These are phyloP conservation scores for Drosophila ananassae DNA, from an alignment of 1,140 invertebrate genomes.

Conservation along the genomic window DNA sequence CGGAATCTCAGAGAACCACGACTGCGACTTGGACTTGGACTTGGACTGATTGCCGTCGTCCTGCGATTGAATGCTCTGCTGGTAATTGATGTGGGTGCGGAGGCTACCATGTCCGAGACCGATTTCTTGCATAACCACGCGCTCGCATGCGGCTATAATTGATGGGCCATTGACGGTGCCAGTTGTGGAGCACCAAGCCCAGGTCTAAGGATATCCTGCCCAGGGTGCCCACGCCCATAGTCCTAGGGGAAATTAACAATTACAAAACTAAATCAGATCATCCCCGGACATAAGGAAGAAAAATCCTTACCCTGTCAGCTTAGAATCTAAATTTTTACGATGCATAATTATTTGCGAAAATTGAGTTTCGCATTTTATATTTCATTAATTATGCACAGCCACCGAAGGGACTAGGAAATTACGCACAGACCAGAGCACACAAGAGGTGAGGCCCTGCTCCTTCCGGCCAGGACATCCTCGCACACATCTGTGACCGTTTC, in stretches of 20 bases:
- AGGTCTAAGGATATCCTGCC: conserved; percentile 18
- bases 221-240: conserved; percentile 17
- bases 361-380: conserved; percentile 74
- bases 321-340: conserved; percentile 47
- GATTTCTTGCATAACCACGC: conserved; percentile 52
- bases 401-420: conserved; percentile 36
- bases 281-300: neutral
- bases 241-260: conserved; percentile 22
- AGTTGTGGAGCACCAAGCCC: conserved; percentile 59
- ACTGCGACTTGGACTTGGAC: conserved; percentile 12
- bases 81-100: conserved; percentile 57
- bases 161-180: conserved; percentile 51
- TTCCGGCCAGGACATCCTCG: neutral
- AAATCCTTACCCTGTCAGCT: neutral
- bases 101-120: conserved; percentile 6
- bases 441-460: neutral
- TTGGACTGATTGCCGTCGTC: conserved; percentile 20
- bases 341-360: conserved; percentile 62
- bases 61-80: conserved; percentile 52
- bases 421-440: conserved; percentile 77
- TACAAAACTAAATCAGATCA: conserved; percentile 12
- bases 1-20: conserved; percentile 30
- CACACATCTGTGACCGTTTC: conserved; percentile 15
- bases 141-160: conserved; percentile 68
- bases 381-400: conserved; percentile 79